Evolutionary conservation across 2,888 invertebrate species (phyloP).

Genomic region (Drosophila affinis): DNA sequence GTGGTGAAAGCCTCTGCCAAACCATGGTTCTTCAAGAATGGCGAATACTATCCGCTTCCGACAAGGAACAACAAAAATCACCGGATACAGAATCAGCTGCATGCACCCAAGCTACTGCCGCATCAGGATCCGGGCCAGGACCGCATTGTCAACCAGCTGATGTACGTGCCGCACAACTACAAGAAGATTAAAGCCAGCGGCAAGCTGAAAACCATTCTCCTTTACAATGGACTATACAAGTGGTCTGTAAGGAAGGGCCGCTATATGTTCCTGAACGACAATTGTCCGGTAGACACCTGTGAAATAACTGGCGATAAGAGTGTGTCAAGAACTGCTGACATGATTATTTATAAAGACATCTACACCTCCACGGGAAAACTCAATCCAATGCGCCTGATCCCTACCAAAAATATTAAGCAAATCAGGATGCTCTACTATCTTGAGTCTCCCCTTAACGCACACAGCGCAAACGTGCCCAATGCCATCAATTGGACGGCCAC

Average conservation of each 20-base stretch:
- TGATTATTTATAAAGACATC: slow-evolving; percentile 94
- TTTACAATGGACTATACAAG: slow-evolving; percentile 92
- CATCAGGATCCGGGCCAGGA: slow-evolving; percentile 88
- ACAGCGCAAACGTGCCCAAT: slow-evolving; percentile 89
- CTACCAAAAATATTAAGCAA: slow-evolving; percentile 88
- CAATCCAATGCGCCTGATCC: slow-evolving; percentile 49
- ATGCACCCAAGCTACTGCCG: slow-evolving; percentile 87
- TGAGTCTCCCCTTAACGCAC: slow-evolving; percentile 98
- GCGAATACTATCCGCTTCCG: slow-evolving; percentile 87
- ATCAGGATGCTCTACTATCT: slow-evolving; percentile 96
- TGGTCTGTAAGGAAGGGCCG: slow-evolving; percentile 90
- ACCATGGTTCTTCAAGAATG: slow-evolving; percentile 92
- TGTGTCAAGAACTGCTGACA: slow-evolving; percentile 90
- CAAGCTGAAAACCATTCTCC: slow-evolving; percentile 84
- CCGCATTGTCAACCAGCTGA: slow-evolving; percentile 93
- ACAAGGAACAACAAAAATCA: slow-evolving; percentile 82
- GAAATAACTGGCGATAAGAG: slow-evolving; percentile 90
- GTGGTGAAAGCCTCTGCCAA: no score
- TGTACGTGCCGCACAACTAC: slow-evolving; percentile 92
- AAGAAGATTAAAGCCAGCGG: slow-evolving; percentile 85
- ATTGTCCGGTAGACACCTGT: slow-evolving; percentile 95
- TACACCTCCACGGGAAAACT: slow-evolving; percentile 89
- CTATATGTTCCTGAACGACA: slow-evolving; percentile 87
- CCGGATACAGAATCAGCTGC: slow-evolving; percentile 83
- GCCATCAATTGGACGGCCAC: slow-evolving; percentile 99